These are phyloP conservation scores for Tinamus guttatus DNA, from an alignment of 2,113 vertebrate species.

Conservation along the genomic window DNA sequence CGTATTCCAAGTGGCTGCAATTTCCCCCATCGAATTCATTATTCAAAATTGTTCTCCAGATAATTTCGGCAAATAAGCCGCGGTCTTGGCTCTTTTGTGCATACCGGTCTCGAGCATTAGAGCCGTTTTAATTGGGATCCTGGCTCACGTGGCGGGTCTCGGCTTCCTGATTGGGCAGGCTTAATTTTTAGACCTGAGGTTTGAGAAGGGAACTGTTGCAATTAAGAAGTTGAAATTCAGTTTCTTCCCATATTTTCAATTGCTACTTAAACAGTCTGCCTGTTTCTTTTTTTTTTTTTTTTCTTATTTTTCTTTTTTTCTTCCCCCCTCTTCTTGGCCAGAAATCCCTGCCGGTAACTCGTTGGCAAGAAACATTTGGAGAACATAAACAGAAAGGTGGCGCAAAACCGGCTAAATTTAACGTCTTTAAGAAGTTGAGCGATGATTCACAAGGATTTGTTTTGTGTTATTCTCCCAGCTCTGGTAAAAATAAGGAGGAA, in stretches of 20 bases:
- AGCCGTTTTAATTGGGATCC: slow-evolving; percentile 55
- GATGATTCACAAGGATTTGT: slow-evolving; percentile 54
- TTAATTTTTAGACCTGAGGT: slow-evolving; percentile 23
- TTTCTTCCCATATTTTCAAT: slow-evolving; percentile 12
- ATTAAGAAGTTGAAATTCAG: slow-evolving; percentile 30
- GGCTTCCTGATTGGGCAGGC: slow-evolving; percentile 13
- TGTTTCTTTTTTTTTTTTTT: neutral
- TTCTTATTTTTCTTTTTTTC: no score
- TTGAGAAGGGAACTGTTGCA: slow-evolving; percentile 9
- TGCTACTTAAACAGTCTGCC: neutral
- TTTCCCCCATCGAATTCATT: slow-evolving; percentile 38
- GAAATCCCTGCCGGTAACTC: slow-evolving; percentile 53
- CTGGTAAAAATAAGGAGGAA: slow-evolving; percentile 47
- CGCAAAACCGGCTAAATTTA: slow-evolving; percentile 59
- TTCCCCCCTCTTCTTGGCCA: neutral
- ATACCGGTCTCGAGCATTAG: neutral
- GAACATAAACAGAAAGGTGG: slow-evolving; percentile 64
- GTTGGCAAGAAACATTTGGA: slow-evolving; percentile 48
- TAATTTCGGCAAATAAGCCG: slow-evolving; percentile 58
- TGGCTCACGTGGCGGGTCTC: slow-evolving; percentile 1
- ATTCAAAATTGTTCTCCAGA: slow-evolving; percentile 63
- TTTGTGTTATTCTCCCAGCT: slow-evolving; percentile 28
- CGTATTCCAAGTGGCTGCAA: slow-evolving; percentile 22
- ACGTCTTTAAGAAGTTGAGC: slow-evolving; percentile 29
- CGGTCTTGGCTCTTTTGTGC: slow-evolving; percentile 47